A percentile compares a stretch with the other conserved stretches of the same genome.
Conservation (phyloP, 2,113 vertebrate species). For the Anolis sagrei region DNA sequence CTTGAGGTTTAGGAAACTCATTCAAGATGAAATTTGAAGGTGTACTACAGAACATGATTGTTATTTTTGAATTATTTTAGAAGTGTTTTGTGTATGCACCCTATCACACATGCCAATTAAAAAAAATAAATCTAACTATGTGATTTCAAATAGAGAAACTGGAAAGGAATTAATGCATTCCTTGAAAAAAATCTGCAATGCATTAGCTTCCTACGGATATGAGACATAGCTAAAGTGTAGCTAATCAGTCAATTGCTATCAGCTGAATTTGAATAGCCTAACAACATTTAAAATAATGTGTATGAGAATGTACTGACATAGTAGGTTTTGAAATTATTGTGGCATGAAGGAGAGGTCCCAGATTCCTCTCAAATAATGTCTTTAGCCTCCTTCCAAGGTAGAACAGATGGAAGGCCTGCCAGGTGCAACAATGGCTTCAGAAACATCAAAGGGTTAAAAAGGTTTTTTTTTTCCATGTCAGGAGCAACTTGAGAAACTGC, state of each 20-base stretch:
- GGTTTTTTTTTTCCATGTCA: too few species aligned
- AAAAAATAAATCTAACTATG: too few species aligned
- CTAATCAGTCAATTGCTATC: not conserved
- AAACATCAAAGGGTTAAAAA: too few species aligned
- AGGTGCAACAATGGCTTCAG: not conserved
- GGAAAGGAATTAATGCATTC: not conserved
- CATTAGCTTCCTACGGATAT: not conserved
- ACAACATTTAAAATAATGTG: not conserved
- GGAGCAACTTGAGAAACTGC: too few species aligned
- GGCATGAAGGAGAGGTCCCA: not conserved
- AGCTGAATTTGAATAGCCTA: not conserved
- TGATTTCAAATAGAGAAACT: not conserved
- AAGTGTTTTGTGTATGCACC: too few species aligned
- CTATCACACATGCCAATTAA: too few species aligned
- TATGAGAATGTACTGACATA: not conserved
- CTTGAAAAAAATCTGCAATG: not conserved
- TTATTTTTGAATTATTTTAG: too few species aligned
- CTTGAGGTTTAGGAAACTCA: too few species aligned
- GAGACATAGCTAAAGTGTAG: conserved; percentile 15
- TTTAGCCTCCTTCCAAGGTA: not conserved
- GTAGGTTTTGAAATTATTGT: not conserved
- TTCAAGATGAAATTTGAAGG: too few species aligned
- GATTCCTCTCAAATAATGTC: not conserved
- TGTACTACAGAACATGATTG: too few species aligned
- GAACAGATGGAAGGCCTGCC: not conserved